phyloP scores from a whole-genome alignment of 1,140 invertebrate species.

The Caenorhabditis brenneri region DNA sequence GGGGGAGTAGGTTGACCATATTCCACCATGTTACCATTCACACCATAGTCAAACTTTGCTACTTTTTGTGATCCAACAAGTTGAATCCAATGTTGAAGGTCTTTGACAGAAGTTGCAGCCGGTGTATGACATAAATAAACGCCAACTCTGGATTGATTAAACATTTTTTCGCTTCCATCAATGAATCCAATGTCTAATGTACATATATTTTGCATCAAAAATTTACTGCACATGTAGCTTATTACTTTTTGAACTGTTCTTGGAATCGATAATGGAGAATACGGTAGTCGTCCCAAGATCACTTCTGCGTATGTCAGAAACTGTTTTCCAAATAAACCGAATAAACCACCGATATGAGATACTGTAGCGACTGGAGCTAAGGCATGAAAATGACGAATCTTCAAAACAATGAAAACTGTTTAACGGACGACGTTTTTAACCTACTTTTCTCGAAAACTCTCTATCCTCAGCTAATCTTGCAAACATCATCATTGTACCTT shows the following conservation, averaged over 20 bases:
- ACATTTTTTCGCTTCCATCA: slow-evolving; percentile 46
- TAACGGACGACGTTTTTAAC: background rate
- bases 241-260: slow-evolving; percentile 23
- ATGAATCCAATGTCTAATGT: slow-evolving; percentile 49
- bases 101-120: slow-evolving; percentile 52
- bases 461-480: slow-evolving; percentile 63
- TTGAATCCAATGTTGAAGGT: slow-evolving; percentile 54
- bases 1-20: slow-evolving; percentile 60
- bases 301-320: slow-evolving; percentile 26
- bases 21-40: background rate
- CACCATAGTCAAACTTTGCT: slow-evolving; percentile 36
- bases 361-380: slow-evolving; percentile 60
- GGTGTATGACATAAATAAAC: slow-evolving; percentile 56
- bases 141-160: slow-evolving; percentile 53
- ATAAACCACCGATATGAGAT: slow-evolving; percentile 60
- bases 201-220: slow-evolving; percentile 40
- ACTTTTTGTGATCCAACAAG: slow-evolving; percentile 31
- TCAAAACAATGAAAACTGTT: background rate
- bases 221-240: slow-evolving; percentile 33
- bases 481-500: slow-evolving; percentile 73
- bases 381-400: slow-evolving; percentile 61
- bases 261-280: background rate
- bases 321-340: slow-evolving; percentile 54
- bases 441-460: slow-evolving; percentile 57
- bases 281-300: background rate